Evolutionary conservation across 2,113 vertebrate genomes (phyloP), one percentile per base, ranked within the genome.

Genomic region (Rana temporaria): DNA sequence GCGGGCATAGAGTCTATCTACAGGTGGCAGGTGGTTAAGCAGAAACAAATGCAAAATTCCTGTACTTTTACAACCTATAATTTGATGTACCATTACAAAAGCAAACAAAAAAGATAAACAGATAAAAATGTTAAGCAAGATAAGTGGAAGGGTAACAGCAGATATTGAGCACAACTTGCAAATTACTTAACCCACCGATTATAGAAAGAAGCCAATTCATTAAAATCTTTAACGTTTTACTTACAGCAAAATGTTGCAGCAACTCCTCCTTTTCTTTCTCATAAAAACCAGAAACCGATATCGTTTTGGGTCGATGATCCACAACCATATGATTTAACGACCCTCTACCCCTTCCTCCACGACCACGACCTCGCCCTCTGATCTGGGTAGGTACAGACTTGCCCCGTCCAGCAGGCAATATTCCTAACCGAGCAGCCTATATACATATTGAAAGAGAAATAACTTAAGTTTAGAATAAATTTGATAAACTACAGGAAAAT

Each of bases 201-300:
- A 38, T 38, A 38, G 34, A 38, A 38, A 38, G 34, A 38, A 30
- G 26, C 26, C 26, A 1, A 38, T 38, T 38, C 4, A 8, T 38
- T 2, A 38, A 38, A 38, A 0, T 6, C 5, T 6, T 38, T 38
- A 38, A 38, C 34, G 34, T 38, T 63, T 73, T 77, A 90, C 95
- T 94, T 88, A 99, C 98, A 92, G 97, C 92, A 89, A 99, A 99
- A 91, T 99, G 98, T 15, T 96, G 96, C 91, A 95, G 89, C 38
- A 99, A 90, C 84, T 99, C 98, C 48, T 99, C 98, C 73, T 98
- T 99, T 34, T 99, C 98, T 85, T 98, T 97, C 63, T 96, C 95
- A 1, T 92, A 85, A 64, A 99, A 95, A 59, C 96, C 97, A 57
- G 95, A 87, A 15, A 98, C 96, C 6, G 94, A 86, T 32, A 99